Evolutionary conservation across 2,797 vertebrate genomes (phyloP).

Genomic region (Hydrolagus colliei): DNA sequence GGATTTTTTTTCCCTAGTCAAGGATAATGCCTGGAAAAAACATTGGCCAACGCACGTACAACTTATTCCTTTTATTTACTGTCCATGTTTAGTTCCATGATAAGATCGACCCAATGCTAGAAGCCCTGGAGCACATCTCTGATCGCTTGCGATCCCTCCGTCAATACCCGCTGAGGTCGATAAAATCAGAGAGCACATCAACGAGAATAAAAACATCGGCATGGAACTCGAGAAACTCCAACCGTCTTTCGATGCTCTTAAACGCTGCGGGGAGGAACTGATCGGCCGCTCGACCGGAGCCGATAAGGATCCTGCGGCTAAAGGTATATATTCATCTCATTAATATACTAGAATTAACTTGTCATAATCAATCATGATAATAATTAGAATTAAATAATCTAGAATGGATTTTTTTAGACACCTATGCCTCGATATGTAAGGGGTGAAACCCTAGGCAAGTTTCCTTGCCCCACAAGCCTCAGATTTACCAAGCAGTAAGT

Average conservation of each 20-base stretch:
- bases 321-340: constrained; percentile 58
- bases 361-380: too few species aligned
- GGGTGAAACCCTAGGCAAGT: too few species aligned
- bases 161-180: constrained; percentile 93
- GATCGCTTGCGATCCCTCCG: constrained; percentile 80
- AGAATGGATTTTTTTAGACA: too few species aligned
- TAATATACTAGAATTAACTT: too few species aligned
- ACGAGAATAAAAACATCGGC: constrained; percentile 76
- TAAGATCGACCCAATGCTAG: constrained; percentile 95
- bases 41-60: background rate
- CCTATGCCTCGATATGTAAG: too few species aligned
- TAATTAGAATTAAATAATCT: too few species aligned
- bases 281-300: constrained; percentile 73
- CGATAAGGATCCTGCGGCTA: constrained; percentile 82
- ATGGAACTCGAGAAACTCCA: constrained; percentile 95
- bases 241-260: constrained; percentile 87
- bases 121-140: constrained; percentile 80
- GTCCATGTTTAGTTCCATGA: constrained; percentile 79
- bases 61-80: background rate
- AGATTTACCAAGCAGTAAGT: too few species aligned
- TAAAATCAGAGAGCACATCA: constrained; percentile 94
- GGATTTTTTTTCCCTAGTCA: background rate
- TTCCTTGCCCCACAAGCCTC: too few species aligned
- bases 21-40: constrained; percentile 12
- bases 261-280: constrained; percentile 82